Evolutionary conservation across 2,888 invertebrate species (phyloP).

Genomic region (Pelosia muscerda): DNA sequence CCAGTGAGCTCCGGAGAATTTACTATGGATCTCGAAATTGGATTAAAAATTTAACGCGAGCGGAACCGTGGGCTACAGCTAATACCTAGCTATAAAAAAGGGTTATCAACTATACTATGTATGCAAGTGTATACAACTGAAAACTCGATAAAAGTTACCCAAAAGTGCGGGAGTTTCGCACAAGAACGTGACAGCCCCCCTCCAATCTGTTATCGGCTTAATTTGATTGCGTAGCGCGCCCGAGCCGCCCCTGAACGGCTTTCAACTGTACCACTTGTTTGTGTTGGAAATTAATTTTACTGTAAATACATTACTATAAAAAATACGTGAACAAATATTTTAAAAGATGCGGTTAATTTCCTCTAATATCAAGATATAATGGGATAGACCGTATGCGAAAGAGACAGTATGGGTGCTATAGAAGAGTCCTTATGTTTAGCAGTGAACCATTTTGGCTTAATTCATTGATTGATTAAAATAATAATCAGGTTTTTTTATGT

Average conservation of each 20-base stretch:
- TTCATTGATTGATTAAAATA: no score
- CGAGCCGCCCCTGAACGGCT: constrained; percentile 45
- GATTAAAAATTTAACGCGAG: no score
- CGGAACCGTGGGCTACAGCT: no score
- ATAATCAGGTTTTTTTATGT: no score
- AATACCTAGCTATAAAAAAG: background rate
- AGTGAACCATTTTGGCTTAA: no score
- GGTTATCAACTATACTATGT: background rate
- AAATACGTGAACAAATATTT: constrained; percentile 1
- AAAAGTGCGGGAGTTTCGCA: constrained; percentile 43
- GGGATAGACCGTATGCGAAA: no score
- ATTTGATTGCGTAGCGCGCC: constrained; percentile 54
- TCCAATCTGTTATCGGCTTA: constrained; percentile 49
- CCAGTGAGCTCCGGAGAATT: no score
- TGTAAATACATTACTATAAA: constrained; percentile 36
- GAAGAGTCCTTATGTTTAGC: no score
- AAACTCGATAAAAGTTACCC: constrained; percentile 32
- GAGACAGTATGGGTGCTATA: no score
- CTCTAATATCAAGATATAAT: no score
- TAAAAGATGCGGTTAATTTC: no score
- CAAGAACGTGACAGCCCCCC: constrained; percentile 45
- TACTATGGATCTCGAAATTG: no score
- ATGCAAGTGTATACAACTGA: background rate
- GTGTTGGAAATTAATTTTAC: constrained; percentile 45
- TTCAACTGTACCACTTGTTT: constrained; percentile 47